These are phyloP conservation scores for Emys orbicularis DNA, from an alignment of 2,797 vertebrate genomes.

Conservation along the genomic window DNA sequence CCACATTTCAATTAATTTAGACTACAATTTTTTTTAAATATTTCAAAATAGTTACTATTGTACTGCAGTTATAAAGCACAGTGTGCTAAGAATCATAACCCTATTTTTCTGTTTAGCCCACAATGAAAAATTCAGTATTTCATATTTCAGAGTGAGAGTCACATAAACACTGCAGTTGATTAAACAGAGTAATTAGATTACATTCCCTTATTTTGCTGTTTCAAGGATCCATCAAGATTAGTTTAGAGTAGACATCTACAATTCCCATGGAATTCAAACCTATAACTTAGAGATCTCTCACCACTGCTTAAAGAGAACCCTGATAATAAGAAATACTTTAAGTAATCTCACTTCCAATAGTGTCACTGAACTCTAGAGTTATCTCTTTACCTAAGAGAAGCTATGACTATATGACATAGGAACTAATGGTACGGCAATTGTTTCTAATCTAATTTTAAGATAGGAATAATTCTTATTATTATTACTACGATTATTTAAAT, in stretches of 20 bases:
- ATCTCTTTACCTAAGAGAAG: neutral
- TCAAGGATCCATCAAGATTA: conserved; percentile 45
- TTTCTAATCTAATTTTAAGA: neutral
- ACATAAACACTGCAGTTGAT: conserved; percentile 38
- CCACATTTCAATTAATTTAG: conserved; percentile 20
- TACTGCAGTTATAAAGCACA: conserved; percentile 5
- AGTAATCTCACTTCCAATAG: neutral
- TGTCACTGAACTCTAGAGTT: neutral
- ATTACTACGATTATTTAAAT: neutral
- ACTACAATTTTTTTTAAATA: neutral
- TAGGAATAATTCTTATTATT: neutral
- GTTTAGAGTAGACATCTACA: conserved; percentile 22
- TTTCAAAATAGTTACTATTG: neutral
- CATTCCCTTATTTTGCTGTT: conserved; percentile 29
- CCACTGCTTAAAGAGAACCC: neutral
- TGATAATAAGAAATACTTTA: neutral
- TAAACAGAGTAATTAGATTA: conserved; percentile 27
- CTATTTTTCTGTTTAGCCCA: conserved; percentile 32
- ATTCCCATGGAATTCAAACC: conserved; percentile 14
- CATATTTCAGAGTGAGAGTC: conserved; percentile 36
- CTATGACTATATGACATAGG: neutral
- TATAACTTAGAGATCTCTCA: neutral
- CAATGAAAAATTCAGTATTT: conserved; percentile 19
- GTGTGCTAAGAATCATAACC: neutral
- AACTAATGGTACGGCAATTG: neutral